Evolutionary conservation across 2,888 invertebrate species (phyloP), one percentile per base, ranked within the genome.

Genomic region (Caradrina kadenii): DNA sequence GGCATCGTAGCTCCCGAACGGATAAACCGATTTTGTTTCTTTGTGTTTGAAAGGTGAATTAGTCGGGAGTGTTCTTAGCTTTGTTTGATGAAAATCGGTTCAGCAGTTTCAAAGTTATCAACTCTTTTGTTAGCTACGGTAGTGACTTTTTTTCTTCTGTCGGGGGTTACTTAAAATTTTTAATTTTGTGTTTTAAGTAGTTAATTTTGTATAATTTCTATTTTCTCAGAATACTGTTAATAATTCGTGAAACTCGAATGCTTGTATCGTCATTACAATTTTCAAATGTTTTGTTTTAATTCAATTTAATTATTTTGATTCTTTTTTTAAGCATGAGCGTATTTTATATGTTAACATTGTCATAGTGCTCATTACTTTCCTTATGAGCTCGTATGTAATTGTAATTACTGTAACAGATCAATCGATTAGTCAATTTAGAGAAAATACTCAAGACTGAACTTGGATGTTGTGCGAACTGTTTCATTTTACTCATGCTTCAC

Each of bases 401-500:
- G 74, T 78, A 80, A 80, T 81, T 78, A 79, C 67, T 83, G 70
- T 86, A 84, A 86, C 82, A 85, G 86, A 89, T 91, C 90, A 89
- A 91, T 90, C 85, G 86, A 90, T 90, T 92, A 91, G 94, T 94
- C 94, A 94, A 94, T 94, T 94, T 94, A 94, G 90, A 86, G 83
- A 87, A 91, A 90, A 91, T 91, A 91, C 88, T 91, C 87, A 95
- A 95, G 95, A 95, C 95, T 94, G 94, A 94, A 91, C 83, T 88
- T 92, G 92, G 84, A 88, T 91, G 91, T 90, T 89, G 90, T 90
- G 88, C 64, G 69, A 75, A 65, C 69, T 70, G 8, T 73, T 74
- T 82, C 31, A 17, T 77, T 82, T 11, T 56, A 56, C 74, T 61
- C 80, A 70, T 62, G 72, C 77, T 77, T 72, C 21, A 56, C 15